Evolutionary conservation across 2,113 vertebrate species (phyloP).

Genomic region (Bambusicola thoracicus): DNA sequence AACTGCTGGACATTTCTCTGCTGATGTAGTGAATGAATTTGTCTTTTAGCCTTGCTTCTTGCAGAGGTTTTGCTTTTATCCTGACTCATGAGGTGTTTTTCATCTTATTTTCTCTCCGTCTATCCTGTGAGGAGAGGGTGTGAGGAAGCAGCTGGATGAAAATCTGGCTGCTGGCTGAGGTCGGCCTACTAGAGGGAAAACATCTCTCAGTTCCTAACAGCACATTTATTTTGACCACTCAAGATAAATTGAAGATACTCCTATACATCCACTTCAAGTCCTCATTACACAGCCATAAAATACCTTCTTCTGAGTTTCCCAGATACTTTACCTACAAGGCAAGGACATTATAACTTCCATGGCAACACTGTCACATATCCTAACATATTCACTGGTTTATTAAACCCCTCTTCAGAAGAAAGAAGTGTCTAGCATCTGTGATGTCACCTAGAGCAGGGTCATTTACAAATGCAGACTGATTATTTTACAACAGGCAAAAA

Average conservation of each 20-base stretch:
- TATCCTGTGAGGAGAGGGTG: background rate
- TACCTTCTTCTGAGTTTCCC: background rate
- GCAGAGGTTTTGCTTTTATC: background rate
- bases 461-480: background rate
- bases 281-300: background rate
- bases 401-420: background rate
- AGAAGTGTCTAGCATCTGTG: background rate
- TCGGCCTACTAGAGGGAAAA: background rate
- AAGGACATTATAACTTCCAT: background rate
- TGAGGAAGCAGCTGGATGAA: rapidly evolving
- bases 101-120: background rate
- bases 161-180: background rate
- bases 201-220: background rate
- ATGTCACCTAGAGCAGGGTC: background rate
- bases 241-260: background rate
- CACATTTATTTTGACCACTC: background rate
- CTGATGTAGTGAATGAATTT: background rate
- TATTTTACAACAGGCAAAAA: background rate
- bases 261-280: background rate
- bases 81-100: background rate
- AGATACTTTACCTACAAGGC: background rate
- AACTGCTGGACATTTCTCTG: background rate
- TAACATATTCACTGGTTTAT: background rate
- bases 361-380: background rate
- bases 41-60: background rate